These are phyloP conservation scores for Amblyopsis rosae DNA, from an alignment of 2,113 vertebrate genomes.

Conservation along the genomic window DNA sequence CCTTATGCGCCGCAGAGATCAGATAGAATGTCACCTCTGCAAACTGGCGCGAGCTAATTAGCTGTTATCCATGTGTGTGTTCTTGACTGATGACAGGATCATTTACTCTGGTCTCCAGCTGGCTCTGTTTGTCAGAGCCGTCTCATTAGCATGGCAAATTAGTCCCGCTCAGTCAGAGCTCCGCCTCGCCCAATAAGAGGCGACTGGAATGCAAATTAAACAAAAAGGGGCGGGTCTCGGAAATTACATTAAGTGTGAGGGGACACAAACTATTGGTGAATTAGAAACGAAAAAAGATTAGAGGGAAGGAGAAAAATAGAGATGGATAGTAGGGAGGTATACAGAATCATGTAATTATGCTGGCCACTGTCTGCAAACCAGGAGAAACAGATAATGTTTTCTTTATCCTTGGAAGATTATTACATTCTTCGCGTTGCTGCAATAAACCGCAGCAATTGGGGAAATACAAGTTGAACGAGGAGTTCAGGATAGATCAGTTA, in stretches of 20 bases:
- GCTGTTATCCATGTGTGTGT: slow-evolving; percentile 94
- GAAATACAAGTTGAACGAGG: slow-evolving; percentile 27
- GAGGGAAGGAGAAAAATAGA: slow-evolving; percentile 19
- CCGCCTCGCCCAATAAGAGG: slow-evolving; percentile 95
- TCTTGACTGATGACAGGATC: slow-evolving; percentile 99
- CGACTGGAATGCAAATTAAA: slow-evolving; percentile 95
- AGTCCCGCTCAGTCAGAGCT: slow-evolving; percentile 96
- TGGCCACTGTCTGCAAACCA: neutral
- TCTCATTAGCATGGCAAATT: slow-evolving; percentile 97
- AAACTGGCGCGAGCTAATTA: slow-evolving; percentile 96
- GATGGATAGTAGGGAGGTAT: neutral
- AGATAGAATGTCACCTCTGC: slow-evolving; percentile 94
- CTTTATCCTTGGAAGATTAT: slow-evolving; percentile 14
- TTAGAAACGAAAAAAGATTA: neutral
- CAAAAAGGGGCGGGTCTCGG: slow-evolving; percentile 88
- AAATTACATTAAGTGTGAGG: slow-evolving; percentile 83
- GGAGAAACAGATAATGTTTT: neutral
- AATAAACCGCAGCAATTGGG: slow-evolving; percentile 14
- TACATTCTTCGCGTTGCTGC: slow-evolving; percentile 11
- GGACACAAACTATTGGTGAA: neutral
- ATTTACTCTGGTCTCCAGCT: slow-evolving; percentile 97
- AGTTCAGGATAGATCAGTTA: slow-evolving; percentile 43
- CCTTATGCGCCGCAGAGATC: slow-evolving; percentile 83
- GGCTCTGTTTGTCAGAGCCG: slow-evolving; percentile 95
- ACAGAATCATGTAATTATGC: slow-evolving; percentile 8